A percentile compares a stretch with the other conserved stretches of the same genome.
Evolutionary conservation across 2,113 vertebrate genomes (phyloP).

Genomic region (Protomyctophum bolini): DNA sequence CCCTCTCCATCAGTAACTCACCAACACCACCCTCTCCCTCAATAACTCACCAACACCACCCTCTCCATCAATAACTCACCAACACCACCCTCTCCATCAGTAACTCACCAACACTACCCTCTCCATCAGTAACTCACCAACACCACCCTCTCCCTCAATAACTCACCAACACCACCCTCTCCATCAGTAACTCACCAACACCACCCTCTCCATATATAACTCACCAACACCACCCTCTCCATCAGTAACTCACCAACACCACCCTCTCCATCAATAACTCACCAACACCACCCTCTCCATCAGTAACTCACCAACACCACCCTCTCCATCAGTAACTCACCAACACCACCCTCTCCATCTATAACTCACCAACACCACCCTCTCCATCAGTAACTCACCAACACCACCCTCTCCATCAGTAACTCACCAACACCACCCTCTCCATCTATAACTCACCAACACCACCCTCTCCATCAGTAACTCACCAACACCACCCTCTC

Average conservation of each 20-base stretch:
- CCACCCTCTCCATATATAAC: constrained; percentile 90
- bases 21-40: constrained; percentile 87
- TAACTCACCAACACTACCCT: no score
- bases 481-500: constrained; percentile 89
- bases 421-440: constrained; percentile 85
- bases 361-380: constrained; percentile 84
- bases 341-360: background rate
- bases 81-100: constrained; percentile 88
- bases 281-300: background rate
- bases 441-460: no score
- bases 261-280: constrained; percentile 93
- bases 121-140: constrained; percentile 75
- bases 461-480: background rate
- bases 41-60: no score
- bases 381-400: no score
- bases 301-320: constrained; percentile 83
- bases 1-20: constrained; percentile 58
- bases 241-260: constrained; percentile 79
- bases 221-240: background rate
- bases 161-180: no score
- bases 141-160: constrained; percentile 86
- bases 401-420: background rate
- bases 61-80: constrained; percentile 73
- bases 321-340: no score
- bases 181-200: constrained; percentile 78